These are phyloP conservation scores for Callospermophilus lateralis DNA, from an alignment of 2,113 vertebrate genomes.

Conservation along the genomic window DNA sequence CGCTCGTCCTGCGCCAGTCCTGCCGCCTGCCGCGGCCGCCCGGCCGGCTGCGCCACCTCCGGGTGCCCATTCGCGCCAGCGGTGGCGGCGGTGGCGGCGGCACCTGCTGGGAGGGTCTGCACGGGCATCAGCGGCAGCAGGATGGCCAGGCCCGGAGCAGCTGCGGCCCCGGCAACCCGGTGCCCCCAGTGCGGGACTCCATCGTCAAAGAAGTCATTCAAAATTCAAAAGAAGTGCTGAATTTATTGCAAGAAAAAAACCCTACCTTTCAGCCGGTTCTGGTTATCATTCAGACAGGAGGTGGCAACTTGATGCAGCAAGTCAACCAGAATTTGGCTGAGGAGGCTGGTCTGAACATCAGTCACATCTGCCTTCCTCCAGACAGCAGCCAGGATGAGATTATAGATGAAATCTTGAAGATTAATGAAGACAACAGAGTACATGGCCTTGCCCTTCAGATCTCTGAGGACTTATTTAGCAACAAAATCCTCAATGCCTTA, in stretches of 20 bases:
- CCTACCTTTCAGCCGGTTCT: slow-evolving; percentile 90
- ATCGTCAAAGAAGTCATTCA: slow-evolving; percentile 87
- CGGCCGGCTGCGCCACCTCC: not conserved
- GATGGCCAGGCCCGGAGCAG: slow-evolving; percentile 32
- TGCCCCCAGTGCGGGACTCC: not conserved
- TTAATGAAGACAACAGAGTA: slow-evolving; percentile 93
- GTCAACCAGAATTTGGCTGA: slow-evolving; percentile 92
- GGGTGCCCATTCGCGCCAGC: slow-evolving; percentile 1
- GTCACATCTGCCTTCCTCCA: slow-evolving; percentile 90
- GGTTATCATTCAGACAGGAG: slow-evolving; percentile 93
- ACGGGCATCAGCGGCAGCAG: slow-evolving; percentile 43
- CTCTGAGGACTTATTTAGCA: slow-evolving; percentile 86
- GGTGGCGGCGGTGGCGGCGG: not conserved
- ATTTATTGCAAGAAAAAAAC: slow-evolving; percentile 87
- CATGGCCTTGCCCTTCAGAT: slow-evolving; percentile 95
- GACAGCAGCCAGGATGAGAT: slow-evolving; percentile 93
- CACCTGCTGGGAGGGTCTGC: not conserved
- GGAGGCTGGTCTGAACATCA: slow-evolving; percentile 92
- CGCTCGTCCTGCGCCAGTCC: slow-evolving; percentile 54
- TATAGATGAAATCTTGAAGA: slow-evolving; percentile 92
- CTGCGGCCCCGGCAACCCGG: slow-evolving; percentile 15
- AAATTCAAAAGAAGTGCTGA: slow-evolving; percentile 91
- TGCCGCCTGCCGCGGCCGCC: not conserved
- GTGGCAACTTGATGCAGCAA: slow-evolving; percentile 89
- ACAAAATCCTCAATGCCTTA: slow-evolving; percentile 90